Evolutionary conservation across 92 coral and sea anemone genomes (phyloP), one percentile per base, ranked within the genome.

Genomic region (Actinernus sp.): DNA sequence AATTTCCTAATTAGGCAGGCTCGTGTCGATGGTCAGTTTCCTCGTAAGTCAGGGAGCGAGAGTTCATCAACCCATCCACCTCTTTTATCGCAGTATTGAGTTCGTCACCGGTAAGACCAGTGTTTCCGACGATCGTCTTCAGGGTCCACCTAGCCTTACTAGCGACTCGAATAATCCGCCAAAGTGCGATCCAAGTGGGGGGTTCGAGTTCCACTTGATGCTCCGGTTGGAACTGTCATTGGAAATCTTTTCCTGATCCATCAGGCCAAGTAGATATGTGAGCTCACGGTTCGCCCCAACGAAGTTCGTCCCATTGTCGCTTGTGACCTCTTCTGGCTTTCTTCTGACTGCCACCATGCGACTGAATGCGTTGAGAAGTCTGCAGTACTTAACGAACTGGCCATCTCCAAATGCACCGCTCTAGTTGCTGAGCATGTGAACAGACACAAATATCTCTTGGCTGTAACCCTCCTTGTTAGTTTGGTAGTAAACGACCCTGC

Each of bases 91-190:
- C 47, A 1, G 47, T 58, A 2, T 32, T 30, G 18, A 61, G 55
- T 55, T 44, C 55, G n/a, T 61, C 69, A 44, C 24, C 69, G 4
- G 53, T 44, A 3, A 61, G 36, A 16, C 69, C 55, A 4, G 69
- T 55, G 24, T 61, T 61, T 10, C 69, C 69, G 22, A 61, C 69
- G 49, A 61, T 27, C 26, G 18, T 33, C 22, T 40, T 40, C 56
- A 40, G 33, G 2, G 10, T 19, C 18, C 49, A 7, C 43, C 23
- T n/a, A n/a, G n/a, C n/a, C n/a, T 58, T 48, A 61, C 55, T 40
- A 61, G 54, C 9, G 69, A 61, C 55, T 61, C 69, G 17, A 70
- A 57, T 31, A 70, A 59, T 1, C 68, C 24, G 1, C 63, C 71
- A 11, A 58, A 71, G 76, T 71, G 78, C 8, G 61, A 71, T 9